These are phyloP conservation scores for Myrmophylax atrothorax DNA, from an alignment of 2,113 vertebrate species.

Conservation along the genomic window DNA sequence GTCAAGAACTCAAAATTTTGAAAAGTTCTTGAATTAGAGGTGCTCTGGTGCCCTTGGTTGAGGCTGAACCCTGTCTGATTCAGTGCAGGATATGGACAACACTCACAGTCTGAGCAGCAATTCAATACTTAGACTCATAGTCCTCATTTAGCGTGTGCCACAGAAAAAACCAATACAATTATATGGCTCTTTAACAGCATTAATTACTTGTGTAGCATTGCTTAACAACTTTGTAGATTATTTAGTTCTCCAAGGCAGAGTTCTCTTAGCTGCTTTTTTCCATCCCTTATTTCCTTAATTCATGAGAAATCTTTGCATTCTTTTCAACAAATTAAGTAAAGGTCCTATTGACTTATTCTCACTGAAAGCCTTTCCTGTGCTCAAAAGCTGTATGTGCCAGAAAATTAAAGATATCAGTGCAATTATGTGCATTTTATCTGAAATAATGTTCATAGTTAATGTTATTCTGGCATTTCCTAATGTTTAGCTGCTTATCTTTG, in stretches of 20 bases:
- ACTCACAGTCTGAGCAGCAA: background rate
- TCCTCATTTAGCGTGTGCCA: background rate
- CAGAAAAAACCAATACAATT: background rate
- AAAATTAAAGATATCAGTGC: background rate
- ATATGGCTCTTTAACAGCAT: background rate
- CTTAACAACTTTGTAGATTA: background rate
- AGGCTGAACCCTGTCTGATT: background rate
- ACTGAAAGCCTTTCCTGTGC: background rate
- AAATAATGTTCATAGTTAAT: background rate
- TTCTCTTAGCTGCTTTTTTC: background rate
- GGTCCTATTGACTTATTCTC: background rate
- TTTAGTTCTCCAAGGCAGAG: background rate
- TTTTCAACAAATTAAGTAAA: background rate
- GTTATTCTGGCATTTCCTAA: background rate
- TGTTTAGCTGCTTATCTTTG: background rate
- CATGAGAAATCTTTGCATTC: background rate
- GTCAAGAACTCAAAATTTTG: background rate
- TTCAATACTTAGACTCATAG: background rate
- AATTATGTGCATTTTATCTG: background rate
- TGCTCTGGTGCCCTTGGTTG: background rate
- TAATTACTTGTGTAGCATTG: background rate
- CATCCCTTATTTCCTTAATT: background rate
- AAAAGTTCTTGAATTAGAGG: background rate
- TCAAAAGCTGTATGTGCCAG: background rate
- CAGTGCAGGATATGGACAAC: background rate